Evolutionary conservation across 2,888 invertebrate genomes (phyloP).

Genomic region (Pyrochroa serraticornis): DNA sequence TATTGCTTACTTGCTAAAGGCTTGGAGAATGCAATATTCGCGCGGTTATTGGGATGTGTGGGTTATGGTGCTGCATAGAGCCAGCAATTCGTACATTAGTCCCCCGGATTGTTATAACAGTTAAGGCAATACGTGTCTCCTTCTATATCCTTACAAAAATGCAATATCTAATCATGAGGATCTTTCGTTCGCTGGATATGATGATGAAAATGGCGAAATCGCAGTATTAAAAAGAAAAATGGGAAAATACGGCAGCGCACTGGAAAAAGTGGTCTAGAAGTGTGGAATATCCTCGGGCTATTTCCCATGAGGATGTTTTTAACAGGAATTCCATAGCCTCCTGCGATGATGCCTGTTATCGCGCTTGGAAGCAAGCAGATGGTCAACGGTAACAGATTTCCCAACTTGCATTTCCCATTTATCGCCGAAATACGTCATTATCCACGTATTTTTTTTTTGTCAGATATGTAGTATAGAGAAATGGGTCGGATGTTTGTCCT

Average conservation of each 20-base stretch:
- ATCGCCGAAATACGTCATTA: background rate
- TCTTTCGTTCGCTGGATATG: background rate
- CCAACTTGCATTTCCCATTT: background rate
- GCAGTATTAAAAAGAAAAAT: slow-evolving; percentile 2
- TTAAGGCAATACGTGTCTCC: background rate
- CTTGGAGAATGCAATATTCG: background rate
- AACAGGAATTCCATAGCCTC: slow-evolving; percentile 2
- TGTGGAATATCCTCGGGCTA: slow-evolving; percentile 2
- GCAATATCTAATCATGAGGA: background rate
- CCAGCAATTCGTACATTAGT: too few species aligned
- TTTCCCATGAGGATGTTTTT: slow-evolving; percentile 5
- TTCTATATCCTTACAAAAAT: background rate
- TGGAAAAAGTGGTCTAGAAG: background rate
- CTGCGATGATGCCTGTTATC: background rate
- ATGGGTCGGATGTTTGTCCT: background rate
- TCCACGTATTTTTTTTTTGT: background rate
- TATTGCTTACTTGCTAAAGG: background rate
- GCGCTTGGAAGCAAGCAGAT: background rate
- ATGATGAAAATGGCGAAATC: background rate
- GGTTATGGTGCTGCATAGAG: too few species aligned
- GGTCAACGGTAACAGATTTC: slow-evolving; percentile 3
- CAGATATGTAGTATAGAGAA: background rate
- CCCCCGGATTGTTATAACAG: background rate
- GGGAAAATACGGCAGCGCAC: background rate
- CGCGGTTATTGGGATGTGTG: background rate